Evolutionary conservation across 2,888 invertebrate genomes (phyloP).

Genomic region (Temnothorax rugatulus): DNA sequence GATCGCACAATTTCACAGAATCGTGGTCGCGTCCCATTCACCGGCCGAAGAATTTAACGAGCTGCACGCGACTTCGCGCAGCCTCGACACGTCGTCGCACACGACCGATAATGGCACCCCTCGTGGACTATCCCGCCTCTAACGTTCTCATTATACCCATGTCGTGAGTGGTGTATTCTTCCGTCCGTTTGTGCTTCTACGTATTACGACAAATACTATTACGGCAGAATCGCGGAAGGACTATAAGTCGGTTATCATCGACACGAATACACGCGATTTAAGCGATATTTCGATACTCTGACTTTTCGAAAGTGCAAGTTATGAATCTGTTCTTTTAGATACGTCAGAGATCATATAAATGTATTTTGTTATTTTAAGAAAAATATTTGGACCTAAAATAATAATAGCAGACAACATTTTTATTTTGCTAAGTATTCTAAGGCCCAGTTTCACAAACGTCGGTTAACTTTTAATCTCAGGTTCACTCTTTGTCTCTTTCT

Average conservation of each 20-base stretch:
- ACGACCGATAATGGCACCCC: constrained; percentile 68
- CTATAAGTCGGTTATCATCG: background rate
- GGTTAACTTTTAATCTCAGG: too few relatives aligned
- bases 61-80: constrained; percentile 80
- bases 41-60: constrained; percentile 84
- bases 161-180: constrained; percentile 35
- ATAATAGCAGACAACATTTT: background rate
- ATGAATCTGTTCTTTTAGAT: background rate
- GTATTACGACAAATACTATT: background rate
- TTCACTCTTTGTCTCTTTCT: too few relatives aligned
- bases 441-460: too few relatives aligned
- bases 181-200: background rate
- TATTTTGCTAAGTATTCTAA: background rate
- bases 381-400: background rate
- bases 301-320: background rate
- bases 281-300: background rate
- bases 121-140: constrained; percentile 49
- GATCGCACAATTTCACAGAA: constrained; percentile 83
- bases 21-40: constrained; percentile 75
- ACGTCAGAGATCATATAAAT: background rate
- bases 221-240: background rate
- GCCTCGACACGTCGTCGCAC: constrained; percentile 64
- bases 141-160: constrained; percentile 65
- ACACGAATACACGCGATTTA: background rate
- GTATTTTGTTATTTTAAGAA: background rate